phyloP scores from a whole-genome alignment of 2,888 invertebrate genomes.

The Agriopis aurantiaria region DNA sequence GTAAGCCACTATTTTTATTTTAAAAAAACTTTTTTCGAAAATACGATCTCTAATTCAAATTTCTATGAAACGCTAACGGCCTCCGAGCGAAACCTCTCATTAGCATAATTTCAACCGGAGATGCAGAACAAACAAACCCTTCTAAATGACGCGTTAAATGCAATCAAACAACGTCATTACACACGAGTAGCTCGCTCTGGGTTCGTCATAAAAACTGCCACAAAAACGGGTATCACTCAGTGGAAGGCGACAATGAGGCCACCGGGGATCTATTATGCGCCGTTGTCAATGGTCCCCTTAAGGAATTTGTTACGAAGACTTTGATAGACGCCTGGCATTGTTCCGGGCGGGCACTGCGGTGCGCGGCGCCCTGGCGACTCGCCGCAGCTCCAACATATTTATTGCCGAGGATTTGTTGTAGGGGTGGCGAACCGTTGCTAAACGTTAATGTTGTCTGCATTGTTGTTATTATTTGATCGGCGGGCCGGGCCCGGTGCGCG shows the following conservation, averaged over 20 bases:
- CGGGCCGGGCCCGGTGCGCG: conserved; percentile 57
- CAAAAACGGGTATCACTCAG: conserved; percentile 61
- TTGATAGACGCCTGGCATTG: conserved; percentile 60
- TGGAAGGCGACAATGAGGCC: conserved; percentile 66
- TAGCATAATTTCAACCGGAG: conserved; percentile 71
- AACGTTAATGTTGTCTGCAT: conserved; percentile 63
- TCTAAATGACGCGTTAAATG: conserved; percentile 80
- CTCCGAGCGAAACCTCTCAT: conserved; percentile 53
- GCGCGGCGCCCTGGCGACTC: neutral
- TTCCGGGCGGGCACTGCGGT: conserved; percentile 22
- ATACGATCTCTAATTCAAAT: neutral
- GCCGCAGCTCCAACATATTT: neutral
- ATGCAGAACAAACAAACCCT: conserved; percentile 75
- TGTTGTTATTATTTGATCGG: conserved; percentile 62
- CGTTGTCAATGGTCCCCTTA: conserved; percentile 66
- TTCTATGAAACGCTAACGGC: neutral
- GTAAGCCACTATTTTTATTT: too few relatives aligned
- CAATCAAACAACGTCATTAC: conserved; percentile 78
- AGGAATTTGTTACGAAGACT: conserved; percentile 78
- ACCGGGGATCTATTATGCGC: conserved; percentile 69
- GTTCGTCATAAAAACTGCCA: conserved; percentile 64
- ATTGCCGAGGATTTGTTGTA: conserved; percentile 62
- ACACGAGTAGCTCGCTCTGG: conserved; percentile 65
- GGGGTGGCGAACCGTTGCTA: conserved; percentile 68
- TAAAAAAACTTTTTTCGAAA: neutral